Base-by-base conservation (phyloP, 2,888 invertebrate genomes). In the Gerris lacustris region DNA sequence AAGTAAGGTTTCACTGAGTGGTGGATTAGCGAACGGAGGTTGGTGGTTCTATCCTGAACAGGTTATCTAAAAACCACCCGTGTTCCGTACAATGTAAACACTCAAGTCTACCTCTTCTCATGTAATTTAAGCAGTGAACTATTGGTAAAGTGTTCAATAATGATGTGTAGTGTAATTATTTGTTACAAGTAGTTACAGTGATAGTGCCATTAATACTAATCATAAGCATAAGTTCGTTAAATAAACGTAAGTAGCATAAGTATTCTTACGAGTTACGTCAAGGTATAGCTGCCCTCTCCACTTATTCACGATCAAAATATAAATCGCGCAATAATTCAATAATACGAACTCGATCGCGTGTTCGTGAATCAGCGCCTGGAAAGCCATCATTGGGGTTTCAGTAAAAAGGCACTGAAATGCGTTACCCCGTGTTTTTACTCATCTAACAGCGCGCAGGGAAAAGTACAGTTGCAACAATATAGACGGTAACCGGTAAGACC, bases 341-440 rank as follows among this genome's bases (percentile, higher is more conserved):
- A 55, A 31, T 11, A 17, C 18, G 6, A 9, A 9, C 11, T 6
- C 31, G 6, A 9, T 68, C 31, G 55, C 67, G 43, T 7, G 17
- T 7, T 11, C n/a, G 17, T 6, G 17, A 6, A 31, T 17, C 6
- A 6, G 17, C 64, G 6, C 9, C 7, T 11, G n/a, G 17, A n/a
- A 18, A 64, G 5, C 17, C 31, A 9, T 47, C 73, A 73, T 66
- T 31, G 55, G 15, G 63, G 47, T 6, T 73, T 69, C 44, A 64
- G 72, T 9, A 67, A 66, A 66, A 67, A 73, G 6, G 74, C 73
- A 17, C 43, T 55, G 2, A 71, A 71, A 44, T 74, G 73, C 44
- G 47, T 44, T n/a, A 11, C 45, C n/a, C 73, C 71, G 5, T 72
- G 74, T 67, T 70, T 71, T 18, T 9, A 44, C n/a, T 9, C 63